A percentile compares a stretch with the other conserved stretches of the same genome.
Conservation (phyloP, 2,113 vertebrate genomes). For the Himantopus leucocephalus region DNA sequence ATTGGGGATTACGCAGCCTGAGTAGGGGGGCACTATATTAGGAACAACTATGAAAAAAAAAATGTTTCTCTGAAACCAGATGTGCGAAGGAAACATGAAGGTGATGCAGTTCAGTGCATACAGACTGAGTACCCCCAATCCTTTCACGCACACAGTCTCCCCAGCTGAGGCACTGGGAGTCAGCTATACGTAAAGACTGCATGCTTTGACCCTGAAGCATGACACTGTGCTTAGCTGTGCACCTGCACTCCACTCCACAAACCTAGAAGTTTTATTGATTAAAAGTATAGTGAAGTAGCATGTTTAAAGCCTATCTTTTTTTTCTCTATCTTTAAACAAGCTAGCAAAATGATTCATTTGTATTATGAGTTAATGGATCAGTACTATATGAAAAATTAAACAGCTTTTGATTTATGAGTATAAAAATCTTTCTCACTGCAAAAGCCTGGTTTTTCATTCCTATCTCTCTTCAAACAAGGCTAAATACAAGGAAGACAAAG, state of each 20-base stretch:
- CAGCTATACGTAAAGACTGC: not conserved
- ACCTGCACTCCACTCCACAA: not conserved
- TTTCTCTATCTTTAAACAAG: slow-evolving; percentile 1
- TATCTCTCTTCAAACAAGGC: not conserved
- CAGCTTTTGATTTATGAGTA: not conserved
- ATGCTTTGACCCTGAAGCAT: not conserved
- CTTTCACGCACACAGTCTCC: not conserved
- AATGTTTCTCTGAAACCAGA: not conserved
- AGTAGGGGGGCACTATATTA: not conserved
- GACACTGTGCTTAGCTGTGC: not conserved
- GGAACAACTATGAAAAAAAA: not conserved
- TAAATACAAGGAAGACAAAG: not conserved
- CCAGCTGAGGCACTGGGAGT: not conserved
- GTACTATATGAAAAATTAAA: not conserved
- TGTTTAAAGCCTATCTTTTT: not conserved
- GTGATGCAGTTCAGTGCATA: not conserved
- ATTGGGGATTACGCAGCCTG: not conserved
- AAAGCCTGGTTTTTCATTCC: not conserved
- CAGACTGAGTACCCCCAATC: too few species aligned
- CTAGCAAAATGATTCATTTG: not conserved
- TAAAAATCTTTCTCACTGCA: not conserved
- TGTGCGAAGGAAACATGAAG: not conserved
- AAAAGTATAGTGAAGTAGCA: not conserved
- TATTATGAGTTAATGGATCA: not conserved
- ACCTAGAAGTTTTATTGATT: not conserved